Conservation (phyloP, 2,888 invertebrate species). For the Drosophila tripunctata region DNA sequence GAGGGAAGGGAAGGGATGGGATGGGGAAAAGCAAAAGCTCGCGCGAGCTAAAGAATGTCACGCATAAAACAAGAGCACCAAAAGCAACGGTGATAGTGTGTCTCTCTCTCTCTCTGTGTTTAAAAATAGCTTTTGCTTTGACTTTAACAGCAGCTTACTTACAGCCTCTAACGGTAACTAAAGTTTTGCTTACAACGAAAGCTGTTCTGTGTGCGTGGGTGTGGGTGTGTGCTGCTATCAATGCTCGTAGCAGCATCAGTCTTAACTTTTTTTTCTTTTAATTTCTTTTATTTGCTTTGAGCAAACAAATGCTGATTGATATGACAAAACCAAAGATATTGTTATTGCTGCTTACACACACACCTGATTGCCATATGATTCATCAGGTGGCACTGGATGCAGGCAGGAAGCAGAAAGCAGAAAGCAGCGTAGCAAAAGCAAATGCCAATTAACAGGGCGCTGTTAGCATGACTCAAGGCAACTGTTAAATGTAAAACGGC, state of each 20-base stretch:
- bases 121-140: slow-evolving; percentile 52
- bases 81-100: slow-evolving; percentile 17
- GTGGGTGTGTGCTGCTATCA: slow-evolving; percentile 26
- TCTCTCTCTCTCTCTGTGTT: slow-evolving; percentile 14
- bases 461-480: slow-evolving; percentile 42
- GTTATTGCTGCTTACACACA: slow-evolving; percentile 16
- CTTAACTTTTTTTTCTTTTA: slow-evolving; percentile 6
- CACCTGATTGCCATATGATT: slow-evolving; percentile 58
- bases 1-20: too few species aligned
- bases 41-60: slow-evolving; percentile 27
- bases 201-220: slow-evolving; percentile 1
- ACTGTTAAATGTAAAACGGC: slow-evolving; percentile 22
- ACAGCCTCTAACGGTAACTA: slow-evolving; percentile 33
- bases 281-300: slow-evolving; percentile 43
- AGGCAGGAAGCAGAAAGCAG: slow-evolving; percentile 33
- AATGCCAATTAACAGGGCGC: slow-evolving; percentile 26
- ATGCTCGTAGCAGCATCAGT: slow-evolving; percentile 20
- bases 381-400: slow-evolving; percentile 32
- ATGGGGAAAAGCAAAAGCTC: slow-evolving; percentile 5
- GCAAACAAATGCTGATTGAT: slow-evolving; percentile 60
- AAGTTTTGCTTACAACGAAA: slow-evolving; percentile 6
- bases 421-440: not conserved
- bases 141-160: slow-evolving; percentile 18
- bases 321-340: slow-evolving; percentile 37
- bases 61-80: slow-evolving; percentile 13